Evolutionary conservation across 2,888 invertebrate genomes (phyloP), one percentile per base, ranked within the genome.

Genomic region (Sericinus montela): DNA sequence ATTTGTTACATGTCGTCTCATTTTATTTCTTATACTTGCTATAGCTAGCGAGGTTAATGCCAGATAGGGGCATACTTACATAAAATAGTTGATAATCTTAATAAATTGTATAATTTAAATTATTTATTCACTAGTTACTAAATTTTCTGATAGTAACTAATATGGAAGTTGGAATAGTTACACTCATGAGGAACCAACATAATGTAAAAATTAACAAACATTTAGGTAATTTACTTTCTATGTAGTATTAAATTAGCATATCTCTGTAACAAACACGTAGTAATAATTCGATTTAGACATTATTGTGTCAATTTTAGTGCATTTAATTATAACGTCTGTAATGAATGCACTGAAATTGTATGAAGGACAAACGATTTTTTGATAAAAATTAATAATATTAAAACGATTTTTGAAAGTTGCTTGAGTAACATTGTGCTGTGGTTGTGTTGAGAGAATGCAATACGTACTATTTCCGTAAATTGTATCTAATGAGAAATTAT

Each of bases 221-320:
- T 39, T 39, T 13, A 9, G n/a, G 13, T n/a, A 7, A 23, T 39
- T 25, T 25, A 7, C 16, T 37, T 37, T n/a, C 15, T 7, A 16
- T 39, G 8, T 13, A 37, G 37, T 37, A 19, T 37, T 37, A 16
- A 37, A 23, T 39, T 39, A n/a, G 38, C 25, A 39, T 25, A 37
- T 37, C 37, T 7, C 1, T 4, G 15, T 15, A 32, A 32, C 13
- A n/a, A 25, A 25, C 7, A 25, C 1, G 4, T 25, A 25, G 4
- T 4, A 8, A 25, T 25, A 25, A 25, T 25, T 25, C n/a, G 8
- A 25, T 7, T 25, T 8, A 25, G 25, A 25, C 8, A 3, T 19
- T 19, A 19, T n/a, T n/a, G n/a, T n/a, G n/a, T n/a, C n/a, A 19
- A 19, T 29, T 9, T 4, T 3, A 3, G 3, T n/a, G n/a, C n/a